Evolutionary conservation across 2,113 vertebrate genomes (phyloP).

Genomic region (Syrrhaptes paradoxus): DNA sequence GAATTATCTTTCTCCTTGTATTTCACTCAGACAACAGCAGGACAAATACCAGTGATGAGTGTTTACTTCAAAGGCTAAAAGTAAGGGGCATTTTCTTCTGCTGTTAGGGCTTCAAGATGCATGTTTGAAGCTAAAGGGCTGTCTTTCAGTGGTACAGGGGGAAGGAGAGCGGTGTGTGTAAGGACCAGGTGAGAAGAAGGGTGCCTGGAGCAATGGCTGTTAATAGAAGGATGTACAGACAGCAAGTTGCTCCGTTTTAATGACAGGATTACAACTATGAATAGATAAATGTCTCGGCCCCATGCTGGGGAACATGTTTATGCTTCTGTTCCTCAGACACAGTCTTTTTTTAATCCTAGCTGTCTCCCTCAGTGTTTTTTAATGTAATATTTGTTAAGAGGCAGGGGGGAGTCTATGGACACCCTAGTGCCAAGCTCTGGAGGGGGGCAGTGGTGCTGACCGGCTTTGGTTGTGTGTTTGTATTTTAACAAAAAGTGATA

Average conservation of each 20-base stretch:
- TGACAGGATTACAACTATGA: background rate
- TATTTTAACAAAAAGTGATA: background rate
- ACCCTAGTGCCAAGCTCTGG: background rate
- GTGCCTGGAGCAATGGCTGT: background rate
- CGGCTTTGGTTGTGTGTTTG: accelerated
- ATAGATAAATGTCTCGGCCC: background rate
- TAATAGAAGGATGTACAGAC: background rate
- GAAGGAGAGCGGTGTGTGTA: background rate
- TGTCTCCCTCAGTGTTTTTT: background rate
- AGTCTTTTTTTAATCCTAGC: background rate
- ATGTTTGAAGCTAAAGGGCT: background rate
- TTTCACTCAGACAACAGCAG: background rate
- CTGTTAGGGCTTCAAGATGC: background rate
- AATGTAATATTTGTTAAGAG: background rate
- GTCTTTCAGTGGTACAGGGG: background rate
- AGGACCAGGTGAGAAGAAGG: background rate
- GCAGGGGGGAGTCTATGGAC: background rate
- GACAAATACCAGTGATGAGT: background rate
- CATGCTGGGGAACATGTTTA: accelerated
- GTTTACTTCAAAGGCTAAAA: background rate
- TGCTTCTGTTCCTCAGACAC: background rate
- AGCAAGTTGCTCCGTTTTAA: background rate
- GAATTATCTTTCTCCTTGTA: background rate
- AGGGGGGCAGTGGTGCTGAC: background rate
- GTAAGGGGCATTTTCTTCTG: background rate